These are phyloP conservation scores for Galeopsomyia nigrocyanea DNA, from an alignment of 2,888 invertebrate genomes.

Conservation along the genomic window DNA sequence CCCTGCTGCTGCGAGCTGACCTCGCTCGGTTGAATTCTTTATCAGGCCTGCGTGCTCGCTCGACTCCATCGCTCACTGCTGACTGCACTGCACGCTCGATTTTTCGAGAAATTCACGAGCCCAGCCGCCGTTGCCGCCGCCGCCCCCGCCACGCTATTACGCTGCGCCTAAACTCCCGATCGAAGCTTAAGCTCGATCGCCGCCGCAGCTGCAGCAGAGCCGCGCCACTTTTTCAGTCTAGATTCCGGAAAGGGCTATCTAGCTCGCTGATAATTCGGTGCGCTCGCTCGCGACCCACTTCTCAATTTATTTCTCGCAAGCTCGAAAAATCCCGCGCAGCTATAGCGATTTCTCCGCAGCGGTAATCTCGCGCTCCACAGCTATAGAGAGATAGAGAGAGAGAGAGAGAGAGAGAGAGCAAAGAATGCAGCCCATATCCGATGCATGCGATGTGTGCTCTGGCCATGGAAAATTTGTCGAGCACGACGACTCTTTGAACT, in stretches of 20 bases:
- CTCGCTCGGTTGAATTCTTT: constrained; percentile 54
- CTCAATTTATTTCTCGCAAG: constrained; percentile 29
- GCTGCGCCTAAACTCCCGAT: background rate
- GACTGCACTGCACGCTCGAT: background rate
- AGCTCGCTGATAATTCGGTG: constrained; percentile 34
- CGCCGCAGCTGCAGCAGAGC: too few relatives aligned
- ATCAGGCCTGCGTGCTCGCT: constrained; percentile 26
- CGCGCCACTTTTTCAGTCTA: too few relatives aligned
- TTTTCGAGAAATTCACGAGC: background rate
- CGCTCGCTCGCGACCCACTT: constrained; percentile 8
- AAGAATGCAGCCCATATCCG: too few relatives aligned
- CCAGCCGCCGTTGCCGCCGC: too few relatives aligned
- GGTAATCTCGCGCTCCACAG: too few relatives aligned
- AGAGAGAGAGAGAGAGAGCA: too few relatives aligned
- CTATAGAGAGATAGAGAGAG: too few relatives aligned
- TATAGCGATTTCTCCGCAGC: too few relatives aligned
- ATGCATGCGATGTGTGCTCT: too few relatives aligned
- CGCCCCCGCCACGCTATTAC: too few relatives aligned
- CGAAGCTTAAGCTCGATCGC: background rate
- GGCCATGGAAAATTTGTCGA: background rate
- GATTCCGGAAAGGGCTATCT: background rate
- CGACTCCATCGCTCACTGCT: background rate
- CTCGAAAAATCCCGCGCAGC: constrained; percentile 11
- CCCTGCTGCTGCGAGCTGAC: constrained; percentile 34
- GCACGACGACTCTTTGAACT: constrained; percentile 53